Base-by-base conservation (phyloP, 2,113 vertebrate species). In the Leptosomus discolor region DNA sequence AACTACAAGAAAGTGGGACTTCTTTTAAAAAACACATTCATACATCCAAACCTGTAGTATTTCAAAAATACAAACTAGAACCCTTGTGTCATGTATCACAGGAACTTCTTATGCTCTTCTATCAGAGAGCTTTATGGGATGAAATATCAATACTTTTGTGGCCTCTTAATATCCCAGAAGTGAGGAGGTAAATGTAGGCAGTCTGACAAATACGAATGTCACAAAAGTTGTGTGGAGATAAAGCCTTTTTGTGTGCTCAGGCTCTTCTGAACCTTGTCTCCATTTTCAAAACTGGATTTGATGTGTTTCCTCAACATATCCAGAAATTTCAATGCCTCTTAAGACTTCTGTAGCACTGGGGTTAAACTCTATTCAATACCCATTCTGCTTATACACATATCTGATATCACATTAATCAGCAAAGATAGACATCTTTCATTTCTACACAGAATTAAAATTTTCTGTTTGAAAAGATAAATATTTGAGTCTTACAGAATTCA, bases 81-180 rank as follows among this genome's bases (percentile, higher is more conserved):
- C 8, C 1, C 9, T 70, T 53, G 51, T 32, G 17, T 23, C 26
- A 61, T 7, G 9, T 2, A 0, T 26, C 37, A 34, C 5, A 67
- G 32, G 32, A 73, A 68, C 78, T 89, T 67, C 19, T 58, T 43
- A 46, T 9, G 51, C 4, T 80, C 4, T 61, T 46, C 9, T 6
- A 43, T 12, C 71, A 43, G 19, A 75, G 27, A 79, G 19, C 3
- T 78, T 63, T 54, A 36, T 37, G 24, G 13, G 12, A 63, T 92
- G 22, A 96, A 87, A 67, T 81, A 65, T 12, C 37, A 5, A 18
- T 27, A 20, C 12, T 74, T 71, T 12, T 63, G 16, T 70, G 23
- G 19, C 13, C 39, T 53, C 5, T 46, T 58, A 70, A 11, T n/a
- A 78, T 75, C n/a, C 12, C 36, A 58, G 32, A 85, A 78, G 14